Conservation (phyloP, 2,113 vertebrate species). For the Chionodraco myersi region DNA sequence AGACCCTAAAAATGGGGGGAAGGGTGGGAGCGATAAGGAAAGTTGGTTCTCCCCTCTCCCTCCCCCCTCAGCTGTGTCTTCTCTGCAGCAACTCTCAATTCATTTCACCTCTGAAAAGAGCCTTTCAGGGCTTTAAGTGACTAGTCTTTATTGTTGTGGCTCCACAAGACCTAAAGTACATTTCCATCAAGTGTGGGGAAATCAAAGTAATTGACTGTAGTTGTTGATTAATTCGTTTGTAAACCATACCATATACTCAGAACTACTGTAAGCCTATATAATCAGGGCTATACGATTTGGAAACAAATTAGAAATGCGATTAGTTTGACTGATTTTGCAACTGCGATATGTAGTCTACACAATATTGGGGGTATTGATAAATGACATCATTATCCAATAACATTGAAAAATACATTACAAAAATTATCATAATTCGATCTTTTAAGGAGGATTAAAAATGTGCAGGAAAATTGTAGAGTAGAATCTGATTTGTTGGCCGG, state of each 20-base stretch:
- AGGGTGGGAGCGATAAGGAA: conserved; percentile 63
- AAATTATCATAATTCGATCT: too few relatives aligned
- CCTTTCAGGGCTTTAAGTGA: conserved; percentile 63
- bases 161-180: conserved; percentile 35
- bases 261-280: neutral
- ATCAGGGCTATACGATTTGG: neutral
- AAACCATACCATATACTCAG: neutral
- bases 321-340: too few relatives aligned
- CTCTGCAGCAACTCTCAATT: conserved; percentile 43
- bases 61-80: conserved; percentile 10
- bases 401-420: too few relatives aligned
- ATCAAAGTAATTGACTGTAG: neutral
- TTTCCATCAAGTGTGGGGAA: conserved; percentile 49
- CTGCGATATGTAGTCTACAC: too few relatives aligned
- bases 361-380: too few relatives aligned
- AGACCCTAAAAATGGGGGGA: conserved; percentile 60
- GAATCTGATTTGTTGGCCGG: too few relatives aligned
- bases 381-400: too few relatives aligned
- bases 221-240: neutral
- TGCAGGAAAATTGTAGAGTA: too few relatives aligned
- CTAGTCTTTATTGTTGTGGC: conserved; percentile 47
- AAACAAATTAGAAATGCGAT: too few relatives aligned
- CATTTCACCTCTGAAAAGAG: conserved; percentile 71
- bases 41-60: conserved; percentile 28
- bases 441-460: too few relatives aligned